These are phyloP conservation scores for Sussaba pulchella DNA, from an alignment of 2,888 invertebrate genomes.

Conservation along the genomic window DNA sequence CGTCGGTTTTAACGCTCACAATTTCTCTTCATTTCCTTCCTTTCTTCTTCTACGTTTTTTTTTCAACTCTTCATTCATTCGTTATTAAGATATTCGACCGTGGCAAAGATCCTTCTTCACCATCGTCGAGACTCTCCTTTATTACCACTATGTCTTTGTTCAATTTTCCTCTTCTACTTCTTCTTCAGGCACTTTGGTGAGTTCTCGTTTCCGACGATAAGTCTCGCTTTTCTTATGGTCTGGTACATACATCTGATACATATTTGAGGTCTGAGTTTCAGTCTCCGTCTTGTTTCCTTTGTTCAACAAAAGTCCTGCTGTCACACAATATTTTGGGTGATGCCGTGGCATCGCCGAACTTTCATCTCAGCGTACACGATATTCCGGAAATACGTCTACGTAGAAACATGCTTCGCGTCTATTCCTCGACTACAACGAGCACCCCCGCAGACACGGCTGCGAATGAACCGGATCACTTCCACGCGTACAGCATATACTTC, in stretches of 20 bases:
- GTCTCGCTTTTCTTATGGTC: conserved; percentile 2
- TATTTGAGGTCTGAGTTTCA: conserved; percentile 29
- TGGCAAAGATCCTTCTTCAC: conserved; percentile 35
- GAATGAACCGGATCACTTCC: conserved; percentile 22
- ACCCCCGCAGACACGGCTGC: conserved; percentile 54
- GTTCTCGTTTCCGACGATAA: conserved; percentile 35
- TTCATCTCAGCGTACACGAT: conserved; percentile 28
- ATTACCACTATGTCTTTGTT: neutral
- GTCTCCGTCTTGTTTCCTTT: no score
- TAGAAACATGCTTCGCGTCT: conserved; percentile 10
- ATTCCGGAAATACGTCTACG: conserved; percentile 34
- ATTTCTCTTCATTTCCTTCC: conserved; percentile 21
- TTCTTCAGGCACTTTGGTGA: conserved; percentile 28
- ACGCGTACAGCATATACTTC: conserved; percentile 43
- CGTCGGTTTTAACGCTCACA: conserved; percentile 45
- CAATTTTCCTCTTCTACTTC: conserved; percentile 19
- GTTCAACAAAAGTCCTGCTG: no score
- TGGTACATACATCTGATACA: conserved; percentile 28
- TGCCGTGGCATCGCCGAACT: neutral
- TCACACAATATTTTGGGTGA: no score
- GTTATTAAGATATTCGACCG: conserved; percentile 40
- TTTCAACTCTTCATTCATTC: conserved; percentile 43
- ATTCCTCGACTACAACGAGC: conserved; percentile 42
- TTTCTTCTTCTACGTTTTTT: conserved; percentile 14
- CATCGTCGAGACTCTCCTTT: neutral